Conservation (phyloP, 2,888 invertebrate species). For the Acrobeloides nanus region DNA sequence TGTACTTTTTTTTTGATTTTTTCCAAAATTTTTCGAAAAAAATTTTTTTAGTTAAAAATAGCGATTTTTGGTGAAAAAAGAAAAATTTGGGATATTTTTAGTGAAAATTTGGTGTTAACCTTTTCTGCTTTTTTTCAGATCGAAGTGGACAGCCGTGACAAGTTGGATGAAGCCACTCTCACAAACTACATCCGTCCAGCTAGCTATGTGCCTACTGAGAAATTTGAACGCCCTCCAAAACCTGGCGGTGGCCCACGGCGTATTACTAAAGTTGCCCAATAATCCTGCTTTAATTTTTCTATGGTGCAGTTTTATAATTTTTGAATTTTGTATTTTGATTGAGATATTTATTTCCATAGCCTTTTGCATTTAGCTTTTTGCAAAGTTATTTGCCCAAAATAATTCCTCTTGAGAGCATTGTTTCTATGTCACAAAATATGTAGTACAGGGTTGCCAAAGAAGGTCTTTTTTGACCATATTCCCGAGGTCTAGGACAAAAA, state of each 20-base stretch:
- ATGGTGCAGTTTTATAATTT: constrained; percentile 2
- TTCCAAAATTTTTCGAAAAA: neutral
- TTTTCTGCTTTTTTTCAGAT: constrained; percentile 31
- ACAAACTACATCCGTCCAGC: constrained; percentile 24
- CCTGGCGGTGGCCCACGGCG: constrained; percentile 59
- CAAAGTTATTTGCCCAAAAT: neutral
- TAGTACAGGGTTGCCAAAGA: no score
- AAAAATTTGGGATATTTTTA: neutral
- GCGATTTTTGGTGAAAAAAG: constrained; percentile 3
- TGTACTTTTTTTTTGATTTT: neutral
- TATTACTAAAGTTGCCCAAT: constrained; percentile 41
- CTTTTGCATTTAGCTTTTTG: constrained; percentile 2
- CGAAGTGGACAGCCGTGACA: constrained; percentile 68
- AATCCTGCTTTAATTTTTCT: constrained; percentile 7
- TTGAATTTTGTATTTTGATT: constrained; percentile 5
- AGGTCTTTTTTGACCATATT: no score
- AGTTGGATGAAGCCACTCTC: constrained; percentile 26
- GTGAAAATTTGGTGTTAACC: neutral
- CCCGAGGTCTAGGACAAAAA: no score
- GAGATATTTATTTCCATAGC: neutral
- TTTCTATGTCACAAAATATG: no score
- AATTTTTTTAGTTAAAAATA: neutral
- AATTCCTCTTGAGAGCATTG: neutral
- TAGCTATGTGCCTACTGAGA: no score
- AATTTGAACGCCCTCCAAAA: no score